These are phyloP conservation scores for Euspilapteryx auroguttella DNA, from an alignment of 2,888 invertebrate species.

Conservation along the genomic window DNA sequence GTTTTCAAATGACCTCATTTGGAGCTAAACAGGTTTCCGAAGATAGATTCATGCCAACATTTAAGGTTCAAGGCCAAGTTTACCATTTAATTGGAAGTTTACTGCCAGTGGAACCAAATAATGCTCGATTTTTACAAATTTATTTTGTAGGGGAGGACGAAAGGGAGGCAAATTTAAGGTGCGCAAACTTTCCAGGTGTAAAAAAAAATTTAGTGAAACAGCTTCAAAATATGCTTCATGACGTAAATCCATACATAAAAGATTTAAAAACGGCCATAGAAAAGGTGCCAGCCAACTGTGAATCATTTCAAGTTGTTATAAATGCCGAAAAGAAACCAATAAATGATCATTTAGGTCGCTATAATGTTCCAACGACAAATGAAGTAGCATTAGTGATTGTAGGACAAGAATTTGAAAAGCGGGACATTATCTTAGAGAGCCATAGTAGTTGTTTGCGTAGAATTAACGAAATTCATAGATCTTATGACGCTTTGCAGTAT, in stretches of 20 bases:
- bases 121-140: too few species aligned
- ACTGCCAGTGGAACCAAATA: too few species aligned
- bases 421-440: slow-evolving; percentile 12
- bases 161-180: background rate
- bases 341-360: slow-evolving; percentile 12
- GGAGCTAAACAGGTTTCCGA: too few species aligned
- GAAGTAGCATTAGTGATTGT: slow-evolving; percentile 13
- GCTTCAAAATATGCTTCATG: slow-evolving; percentile 12
- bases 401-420: slow-evolving; percentile 12
- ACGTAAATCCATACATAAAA: slow-evolving; percentile 10
- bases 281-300: slow-evolving; percentile 10
- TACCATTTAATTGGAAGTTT: too few species aligned
- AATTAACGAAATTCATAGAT: slow-evolving; percentile 11
- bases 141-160: too few species aligned
- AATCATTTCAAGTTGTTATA: slow-evolving; percentile 11
- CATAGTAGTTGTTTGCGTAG: slow-evolving; percentile 11
- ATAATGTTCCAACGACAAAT: slow-evolving; percentile 12
- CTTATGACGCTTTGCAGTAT: slow-evolving; percentile 13
- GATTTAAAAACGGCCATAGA: slow-evolving; percentile 12
- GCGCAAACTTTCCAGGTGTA: slow-evolving; percentile 7
- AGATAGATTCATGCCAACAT: too few species aligned
- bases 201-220: slow-evolving; percentile 10
- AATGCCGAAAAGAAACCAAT: slow-evolving; percentile 11
- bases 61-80: too few species aligned
- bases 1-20: too few species aligned